Conservation (phyloP, 2,888 invertebrate genomes). For the Diarsia mendica region DNA sequence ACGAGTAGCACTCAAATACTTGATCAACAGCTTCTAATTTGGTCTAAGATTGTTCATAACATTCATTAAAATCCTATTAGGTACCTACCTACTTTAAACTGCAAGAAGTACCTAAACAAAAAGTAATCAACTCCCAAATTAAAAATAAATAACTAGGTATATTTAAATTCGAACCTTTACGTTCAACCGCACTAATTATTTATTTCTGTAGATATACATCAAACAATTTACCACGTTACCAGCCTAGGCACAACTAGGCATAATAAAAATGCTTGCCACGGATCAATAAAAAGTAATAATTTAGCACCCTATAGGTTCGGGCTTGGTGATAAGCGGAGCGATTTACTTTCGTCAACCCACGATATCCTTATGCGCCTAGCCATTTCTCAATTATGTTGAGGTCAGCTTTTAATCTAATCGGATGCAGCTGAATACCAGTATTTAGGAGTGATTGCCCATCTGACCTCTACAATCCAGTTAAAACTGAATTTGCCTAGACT, state of each 20-base stretch:
- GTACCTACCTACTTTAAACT: neutral
- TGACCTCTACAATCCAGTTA: too few relatives aligned
- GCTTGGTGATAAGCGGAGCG: slow-evolving; percentile 56
- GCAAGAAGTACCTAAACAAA: neutral
- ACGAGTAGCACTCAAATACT: neutral
- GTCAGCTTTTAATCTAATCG: too few relatives aligned
- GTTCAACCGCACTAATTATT: slow-evolving; percentile 14
- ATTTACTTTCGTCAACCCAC: neutral
- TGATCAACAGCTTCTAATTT: too few relatives aligned
- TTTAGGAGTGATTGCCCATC: too few relatives aligned
- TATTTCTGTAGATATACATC: slow-evolving; percentile 41
- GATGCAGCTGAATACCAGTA: too few relatives aligned
- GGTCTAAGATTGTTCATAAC: too few relatives aligned
- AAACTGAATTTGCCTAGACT: too few relatives aligned
- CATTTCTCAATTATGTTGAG: too few relatives aligned
- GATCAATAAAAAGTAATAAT: slow-evolving; percentile 76
- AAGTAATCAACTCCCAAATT: neutral
- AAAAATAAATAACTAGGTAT: slow-evolving; percentile 1
- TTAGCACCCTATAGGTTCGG: slow-evolving; percentile 62
- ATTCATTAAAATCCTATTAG: neutral
- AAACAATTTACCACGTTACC: slow-evolving; percentile 38
- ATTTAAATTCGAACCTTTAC: neutral
- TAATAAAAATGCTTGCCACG: slow-evolving; percentile 66
- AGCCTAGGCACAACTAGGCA: slow-evolving; percentile 56
- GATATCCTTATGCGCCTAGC: neutral